These are phyloP conservation scores for Microctenopoma steveboyesi DNA, from an alignment of 2,797 vertebrate genomes.

Conservation along the genomic window DNA sequence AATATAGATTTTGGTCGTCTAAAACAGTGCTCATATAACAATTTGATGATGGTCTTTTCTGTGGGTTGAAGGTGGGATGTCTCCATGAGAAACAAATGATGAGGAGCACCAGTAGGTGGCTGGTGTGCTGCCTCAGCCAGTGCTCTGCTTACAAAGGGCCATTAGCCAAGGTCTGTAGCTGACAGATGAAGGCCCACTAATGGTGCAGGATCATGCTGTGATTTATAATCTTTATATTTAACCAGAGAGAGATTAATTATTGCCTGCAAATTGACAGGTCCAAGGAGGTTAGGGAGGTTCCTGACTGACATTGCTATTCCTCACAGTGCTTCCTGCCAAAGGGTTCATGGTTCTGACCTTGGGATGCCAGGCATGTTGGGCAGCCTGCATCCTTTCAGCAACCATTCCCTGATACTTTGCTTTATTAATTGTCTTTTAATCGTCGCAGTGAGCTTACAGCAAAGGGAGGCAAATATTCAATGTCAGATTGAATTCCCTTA, in stretches of 20 bases:
- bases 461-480: constrained; percentile 49
- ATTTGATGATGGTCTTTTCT: constrained; percentile 33
- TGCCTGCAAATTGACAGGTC: constrained; percentile 72
- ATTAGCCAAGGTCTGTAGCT: constrained; percentile 77
- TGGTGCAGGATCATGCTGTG: constrained; percentile 73
- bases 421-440: constrained; percentile 58
- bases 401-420: constrained; percentile 41
- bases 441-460: constrained; percentile 49
- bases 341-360: constrained; percentile 74
- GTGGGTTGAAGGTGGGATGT: constrained; percentile 28
- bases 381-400: constrained; percentile 50
- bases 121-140: constrained; percentile 61
- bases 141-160: constrained; percentile 73
- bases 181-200: constrained; percentile 79
- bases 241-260: constrained; percentile 82
- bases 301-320: constrained; percentile 72
- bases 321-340: constrained; percentile 67
- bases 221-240: constrained; percentile 85
- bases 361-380: constrained; percentile 66
- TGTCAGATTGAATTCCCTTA: constrained; percentile 43
- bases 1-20: constrained; percentile 18
- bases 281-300: constrained; percentile 68
- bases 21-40: constrained; percentile 7
- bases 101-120: constrained; percentile 63
- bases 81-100: constrained; percentile 67